Base-by-base conservation (phyloP, 2,888 invertebrate genomes). In the Atethmia centrago region DNA sequence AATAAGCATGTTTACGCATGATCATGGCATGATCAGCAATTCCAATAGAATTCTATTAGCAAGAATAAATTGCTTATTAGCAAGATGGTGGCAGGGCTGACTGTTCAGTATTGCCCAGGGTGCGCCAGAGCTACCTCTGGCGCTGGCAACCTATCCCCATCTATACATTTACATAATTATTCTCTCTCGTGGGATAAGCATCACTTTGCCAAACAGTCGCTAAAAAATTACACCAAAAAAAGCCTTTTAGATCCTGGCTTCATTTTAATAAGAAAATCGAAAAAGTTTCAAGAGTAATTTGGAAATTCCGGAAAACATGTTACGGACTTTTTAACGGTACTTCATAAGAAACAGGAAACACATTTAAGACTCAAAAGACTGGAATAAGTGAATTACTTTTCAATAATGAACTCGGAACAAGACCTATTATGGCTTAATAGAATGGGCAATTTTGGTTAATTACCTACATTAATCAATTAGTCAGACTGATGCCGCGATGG, bases 251-350 rank as follows among this genome's bases (percentile, higher is more conserved):
- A 58, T 45, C 16, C 62, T 16, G 25, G 12, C 40, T 69, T 40
- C 45, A 61, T 77, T 77, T 70, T 65, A 62, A 61, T 45, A 72
- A 56, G 40, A 40, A 79, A 75, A 82, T 79, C 73, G 79, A 75
- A 83, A 83, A 87, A 86, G 75, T 86, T 85, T 68, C 25, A 40
- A 62, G 49, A 74, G 70, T 63, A 72, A 85, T 81, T 86, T 49
- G 59, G 31, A 55, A 79, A 79, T 77, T 79, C 62, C 53, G 31
- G 59, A 58, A 82, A 83, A 77, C 75, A 71, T 72, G 74, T 79
- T 71, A 69, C 53, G 66, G 67, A 74, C 67, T 71, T 62, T 56
- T 31, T 31, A 31, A 14, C 21, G 47, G 51, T 40, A 40, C 62
- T 70, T 76, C 51, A 19, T 58, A 40, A n/a, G 71, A 68, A 85